Base-by-base conservation (phyloP, 2,797 vertebrate species). In the Cirrhinus mrigala region DNA sequence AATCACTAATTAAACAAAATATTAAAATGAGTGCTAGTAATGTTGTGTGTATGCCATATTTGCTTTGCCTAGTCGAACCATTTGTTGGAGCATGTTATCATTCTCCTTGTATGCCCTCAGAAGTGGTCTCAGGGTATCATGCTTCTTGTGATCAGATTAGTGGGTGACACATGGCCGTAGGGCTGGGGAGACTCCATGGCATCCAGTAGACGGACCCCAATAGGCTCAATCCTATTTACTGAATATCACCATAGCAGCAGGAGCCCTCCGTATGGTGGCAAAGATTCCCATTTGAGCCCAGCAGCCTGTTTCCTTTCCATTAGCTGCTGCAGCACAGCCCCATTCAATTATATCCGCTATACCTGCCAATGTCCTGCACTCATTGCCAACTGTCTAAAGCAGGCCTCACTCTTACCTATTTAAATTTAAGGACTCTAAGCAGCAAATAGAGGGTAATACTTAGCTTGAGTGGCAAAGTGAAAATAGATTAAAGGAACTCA, bases 161-260 rank as follows among this genome's bases (percentile, higher is more conserved):
- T 70, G 70, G 70, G 22, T 70, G 86, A 82, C 83, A 66, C 77
- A 37, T 83, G 78, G 77, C 64, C 52, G 18, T n/a, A 68, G 33
- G 68, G 5, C 40, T 62, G 60, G 62, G 37, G 77, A 80, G 60
- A 73, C 44, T 79, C 83, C 40, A 56, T 80, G 77, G 66, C 68
- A 77, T 81, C 86, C 79, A 78, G 74, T 82, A 87, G 58, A 86
- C 66, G 79, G 81, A 84, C 86, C 90, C 87, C 62, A 87, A 88
- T 79, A 87, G 85, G 87, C 81, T 89, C 83, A 89, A 87, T 91
- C 89, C 91, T 89, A 90, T 91, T 90, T 90, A 87, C 87, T 87
- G 85, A 85, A 76, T 89, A 89, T 89, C 88, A 89, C 69, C 78
- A 79, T 76, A 89, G 82, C 88, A 90, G 90, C 88, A 88, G 89